Base-by-base conservation (phyloP, 2,797 vertebrate genomes). In the Siniperca obscura region DNA sequence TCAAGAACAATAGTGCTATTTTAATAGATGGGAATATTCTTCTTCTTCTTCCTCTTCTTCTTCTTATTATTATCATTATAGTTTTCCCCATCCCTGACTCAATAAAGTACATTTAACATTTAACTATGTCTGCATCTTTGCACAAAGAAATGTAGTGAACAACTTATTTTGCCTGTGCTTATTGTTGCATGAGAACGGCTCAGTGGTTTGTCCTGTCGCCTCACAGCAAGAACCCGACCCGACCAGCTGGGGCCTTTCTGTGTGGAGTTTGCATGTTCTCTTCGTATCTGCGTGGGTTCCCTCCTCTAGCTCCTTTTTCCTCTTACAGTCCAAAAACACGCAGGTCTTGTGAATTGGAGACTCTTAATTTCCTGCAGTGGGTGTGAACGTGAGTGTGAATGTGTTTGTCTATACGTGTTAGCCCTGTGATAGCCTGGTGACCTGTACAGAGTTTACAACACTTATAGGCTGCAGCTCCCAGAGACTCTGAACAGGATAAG, bases 291-390 rank as follows among this genome's bases (percentile, higher is more conserved):
- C 30, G 38, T 56, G 53, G 48, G 38, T 50, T 66, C 70, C 65
- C 69, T 76, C 53, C 36, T 79, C 61, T 71, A 68, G 55, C 68
- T 55, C 46, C 42, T 62, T 62, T 72, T 68, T 61, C 48, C 59
- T 55, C 52, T 62, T 25, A 34, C 48, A 50, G 44, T 66, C 21
- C 60, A 61, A 61, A 59, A 65, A 64, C 78, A 83, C 3, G 66
- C 34, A 11, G 79, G n/a, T 78, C 53, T 70, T 65, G 83, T 78
- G 68, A 80, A 75, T 59, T 68, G 40, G 62, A 82, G 36, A 73
- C 38, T 75, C 48, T 64, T 70, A 38, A 78, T 71, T 74, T 74
- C 84, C 75, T 75, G 71, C 42, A 74, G 70, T 22, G 50, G 44
- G 66, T 82, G 77, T 74, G 67, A 84, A 72, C 1, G 7, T 30